Base-by-base conservation (phyloP, 2,797 vertebrate species). In the Euthynnus affinis region DNA sequence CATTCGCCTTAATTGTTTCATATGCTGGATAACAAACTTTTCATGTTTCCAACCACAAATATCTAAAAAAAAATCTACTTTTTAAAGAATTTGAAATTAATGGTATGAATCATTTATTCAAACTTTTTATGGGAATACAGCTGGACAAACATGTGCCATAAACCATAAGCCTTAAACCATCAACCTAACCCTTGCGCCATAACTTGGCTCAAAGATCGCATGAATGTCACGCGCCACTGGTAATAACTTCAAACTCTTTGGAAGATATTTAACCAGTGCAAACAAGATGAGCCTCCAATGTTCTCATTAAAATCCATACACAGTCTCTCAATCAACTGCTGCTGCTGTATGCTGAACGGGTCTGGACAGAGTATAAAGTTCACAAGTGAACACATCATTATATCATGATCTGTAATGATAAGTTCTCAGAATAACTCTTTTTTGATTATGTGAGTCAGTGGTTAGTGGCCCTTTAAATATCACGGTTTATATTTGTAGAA, bases 381-480 rank as follows among this genome's bases (percentile, higher is more conserved):
- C 89, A 93, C 88, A 80, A 90, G 90, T 88, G 77, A 93, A 91
- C 78, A 64, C 89, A 92, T 94, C 90, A 93, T 94, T 92, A 93
- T 92, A 92, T 88, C 86, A 93, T 91, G 84, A 94, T 92, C 86
- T 87, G 81, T 93, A 92, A 95, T 94, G 89, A 95, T 91, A 94
- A 94, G 74, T 94, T 93, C 92, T 92, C 77, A 60, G 85, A 95
- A 94, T 90, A 94, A 94, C 88, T 94, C 74, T 86, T 93, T 91
- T 92, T 88, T 91, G 79, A 92, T 93, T 81, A 93, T 88, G 85
- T 76, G 84, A 93, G 88, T 88, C 89, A 85, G 90, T 87, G 91
- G 91, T 95, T 93, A 93, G 93, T 94, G 89, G 93, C 75, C 92
- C 93, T 94, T 94, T 94, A 94, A 94, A 94, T 93, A 91, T 92